phyloP scores from a whole-genome alignment of 1,140 invertebrate species.

The Drosophila triauraria region DNA sequence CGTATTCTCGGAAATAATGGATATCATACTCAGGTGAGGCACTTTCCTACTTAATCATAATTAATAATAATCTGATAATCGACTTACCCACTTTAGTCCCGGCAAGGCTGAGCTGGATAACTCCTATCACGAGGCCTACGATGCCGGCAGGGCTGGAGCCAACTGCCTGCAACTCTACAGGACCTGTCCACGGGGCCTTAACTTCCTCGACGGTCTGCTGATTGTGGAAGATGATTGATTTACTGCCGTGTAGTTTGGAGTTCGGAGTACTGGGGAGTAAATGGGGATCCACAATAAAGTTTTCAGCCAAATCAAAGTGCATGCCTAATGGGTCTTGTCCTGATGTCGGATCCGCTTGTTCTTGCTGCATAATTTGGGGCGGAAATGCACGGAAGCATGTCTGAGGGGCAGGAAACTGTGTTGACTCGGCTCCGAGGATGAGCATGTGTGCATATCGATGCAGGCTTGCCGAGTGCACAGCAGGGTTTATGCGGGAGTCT shows the following conservation, averaged over 20 bases:
- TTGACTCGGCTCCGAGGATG: constrained; percentile 40
- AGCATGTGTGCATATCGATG: constrained; percentile 26
- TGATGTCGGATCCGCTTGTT: constrained; percentile 56
- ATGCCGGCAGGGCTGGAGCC: constrained; percentile 67
- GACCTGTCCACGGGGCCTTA: constrained; percentile 61
- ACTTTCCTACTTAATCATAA: background rate
- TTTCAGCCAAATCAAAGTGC: constrained; percentile 70
- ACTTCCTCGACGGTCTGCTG: constrained; percentile 42
- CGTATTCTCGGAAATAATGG: constrained; percentile 78
- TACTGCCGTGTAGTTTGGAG: constrained; percentile 17
- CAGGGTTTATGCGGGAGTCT: constrained; percentile 37
- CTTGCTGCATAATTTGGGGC: constrained; percentile 75
- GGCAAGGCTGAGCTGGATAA: constrained; percentile 72
- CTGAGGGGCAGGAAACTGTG: constrained; percentile 61
- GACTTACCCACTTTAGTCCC: constrained; percentile 49
- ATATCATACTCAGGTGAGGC: constrained; percentile 76
- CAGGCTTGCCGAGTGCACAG: constrained; percentile 3
- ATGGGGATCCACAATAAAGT: constrained; percentile 65
- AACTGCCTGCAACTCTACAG: constrained; percentile 67
- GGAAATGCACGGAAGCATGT: constrained; percentile 59
- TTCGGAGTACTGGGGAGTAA: background rate
- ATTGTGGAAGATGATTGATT: constrained; percentile 67
- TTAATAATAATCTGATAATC: background rate
- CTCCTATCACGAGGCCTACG: constrained; percentile 66
- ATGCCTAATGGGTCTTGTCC: constrained; percentile 72